Base-by-base conservation (phyloP, 2,888 invertebrate species). In the Mystacides longicornis region DNA sequence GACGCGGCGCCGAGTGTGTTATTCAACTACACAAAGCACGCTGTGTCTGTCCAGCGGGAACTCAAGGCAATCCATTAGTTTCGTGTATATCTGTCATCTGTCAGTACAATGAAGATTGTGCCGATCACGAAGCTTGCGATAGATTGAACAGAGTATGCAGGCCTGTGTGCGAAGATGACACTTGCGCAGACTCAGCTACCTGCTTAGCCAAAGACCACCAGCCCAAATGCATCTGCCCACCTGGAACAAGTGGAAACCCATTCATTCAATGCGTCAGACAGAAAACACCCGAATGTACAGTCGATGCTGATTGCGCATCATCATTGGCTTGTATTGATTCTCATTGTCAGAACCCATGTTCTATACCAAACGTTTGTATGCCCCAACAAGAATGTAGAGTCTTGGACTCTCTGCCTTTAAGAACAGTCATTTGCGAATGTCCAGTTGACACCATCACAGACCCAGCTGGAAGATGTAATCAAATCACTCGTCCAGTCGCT, bases 31-130 rank as follows among this genome's bases (percentile, higher is more conserved):
- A 94, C 67, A 80, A 81, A 52, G 85, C 89, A 0, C 85, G 87
- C 57, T 94, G 94, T 65, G 79, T 81, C 56, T 94, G 93, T 68
- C 93, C 92, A 43, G 72, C 80, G 1, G 93, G 93, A 45, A 91
- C 87, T 3, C 91, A 89, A 71, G 93, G 93, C 43, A 86, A 90
- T 70, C 87, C 92, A 2, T 80, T 81, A 58, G 75, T 88, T 2
- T 85, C 89, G 19, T 94, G 94, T 67, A 86, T 93, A 56, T 82
- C 86, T 1, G 89, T 87, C 7, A 81, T 87, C 43, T 93, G 93
- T 63, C 90, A 90, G 65, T 91, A 89, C 69, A 91, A 93, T 66
- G 90, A 92, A 65, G 93, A 93, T 66, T 93, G 93, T 64, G 87
- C 87, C 27, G 86, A 88, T 64, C 81, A 87, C 61, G 91, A 93